Evolutionary conservation across 2,888 invertebrate species (phyloP).

Genomic region (Herminia tarsipennalis): DNA sequence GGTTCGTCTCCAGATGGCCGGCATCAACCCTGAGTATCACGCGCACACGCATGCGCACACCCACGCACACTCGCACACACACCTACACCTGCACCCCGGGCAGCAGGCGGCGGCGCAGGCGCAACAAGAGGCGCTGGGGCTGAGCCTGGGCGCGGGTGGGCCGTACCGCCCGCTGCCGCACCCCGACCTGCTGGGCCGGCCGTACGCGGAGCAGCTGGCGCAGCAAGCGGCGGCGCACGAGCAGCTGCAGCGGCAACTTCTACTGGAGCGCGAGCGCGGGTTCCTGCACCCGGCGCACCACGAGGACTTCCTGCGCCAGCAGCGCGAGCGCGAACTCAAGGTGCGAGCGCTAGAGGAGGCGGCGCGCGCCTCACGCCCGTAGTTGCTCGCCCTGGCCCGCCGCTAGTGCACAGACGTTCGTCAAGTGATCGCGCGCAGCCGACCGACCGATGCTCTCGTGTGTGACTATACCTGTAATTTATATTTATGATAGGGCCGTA

Average conservation of each 20-base stretch:
- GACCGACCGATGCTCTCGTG: conserved; percentile 43
- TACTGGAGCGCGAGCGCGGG: conserved; percentile 92
- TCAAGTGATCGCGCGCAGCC: conserved; percentile 29
- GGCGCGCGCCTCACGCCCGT: conserved; percentile 87
- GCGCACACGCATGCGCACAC: conserved; percentile 97
- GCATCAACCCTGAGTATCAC: conserved; percentile 95
- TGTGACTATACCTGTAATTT: conserved; percentile 75
- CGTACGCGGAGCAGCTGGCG: conserved; percentile 93
- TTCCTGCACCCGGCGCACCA: conserved; percentile 85
- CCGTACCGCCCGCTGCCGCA: conserved; percentile 89
- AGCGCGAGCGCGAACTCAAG: conserved; percentile 94
- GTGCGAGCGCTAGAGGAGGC: conserved; percentile 94
- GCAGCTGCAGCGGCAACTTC: conserved; percentile 93
- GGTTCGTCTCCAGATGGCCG: conserved; percentile 97
- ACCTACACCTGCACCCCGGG: conserved; percentile 92
- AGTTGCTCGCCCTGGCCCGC: conserved; percentile 40
- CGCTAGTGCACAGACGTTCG: conserved; percentile 12
- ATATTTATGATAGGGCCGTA: conserved; percentile 68
- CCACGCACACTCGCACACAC: conserved; percentile 95
- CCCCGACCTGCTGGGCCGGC: conserved; percentile 91
- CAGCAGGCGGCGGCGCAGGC: conserved; percentile 87
- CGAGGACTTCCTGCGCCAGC: conserved; percentile 88
- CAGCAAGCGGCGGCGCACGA: conserved; percentile 93
- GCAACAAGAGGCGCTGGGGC: conserved; percentile 88
- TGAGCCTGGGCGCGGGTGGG: conserved; percentile 70